Conservation (phyloP, 2,113 vertebrate species). For the Eulacestoma nigropectus region DNA sequence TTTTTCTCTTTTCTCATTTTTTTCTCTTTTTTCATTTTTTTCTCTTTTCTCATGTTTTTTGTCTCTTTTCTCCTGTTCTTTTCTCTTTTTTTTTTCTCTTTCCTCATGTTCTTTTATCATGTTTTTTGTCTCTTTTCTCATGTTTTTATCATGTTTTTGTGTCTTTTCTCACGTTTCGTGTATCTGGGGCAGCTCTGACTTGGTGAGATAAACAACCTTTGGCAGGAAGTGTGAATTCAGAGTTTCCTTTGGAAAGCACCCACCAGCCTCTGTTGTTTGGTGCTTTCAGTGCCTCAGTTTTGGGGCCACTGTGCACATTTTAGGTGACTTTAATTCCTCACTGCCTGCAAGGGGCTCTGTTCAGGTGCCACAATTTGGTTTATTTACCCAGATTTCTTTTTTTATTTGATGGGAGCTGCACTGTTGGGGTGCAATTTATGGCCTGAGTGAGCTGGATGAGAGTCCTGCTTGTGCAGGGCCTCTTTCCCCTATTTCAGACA, state of each 20-base stretch:
- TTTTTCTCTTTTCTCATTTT: too few relatives aligned
- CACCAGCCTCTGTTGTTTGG: too few relatives aligned
- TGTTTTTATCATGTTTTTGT: neutral
- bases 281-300: neutral
- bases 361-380: neutral
- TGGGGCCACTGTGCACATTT: accelerated
- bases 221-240: neutral
- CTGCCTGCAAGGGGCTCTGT: too few relatives aligned
- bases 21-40: too few relatives aligned
- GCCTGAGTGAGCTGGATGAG: neutral
- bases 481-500: neutral
- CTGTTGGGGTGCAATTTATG: neutral
- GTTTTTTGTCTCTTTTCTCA: too few relatives aligned
- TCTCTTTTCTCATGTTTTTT: too few relatives aligned
- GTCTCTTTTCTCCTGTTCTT: too few relatives aligned
- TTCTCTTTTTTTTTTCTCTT: too few relatives aligned
- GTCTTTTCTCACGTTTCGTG: neutral
- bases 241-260: slow-evolving; percentile 24
- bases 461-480: neutral
- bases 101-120: too few relatives aligned
- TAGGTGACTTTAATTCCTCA: neutral
- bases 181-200: neutral
- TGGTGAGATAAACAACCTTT: accelerated
- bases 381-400: neutral
- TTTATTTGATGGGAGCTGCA: accelerated